phyloP scores from a whole-genome alignment of 1,140 invertebrate species.

The Platyura marginata region DNA sequence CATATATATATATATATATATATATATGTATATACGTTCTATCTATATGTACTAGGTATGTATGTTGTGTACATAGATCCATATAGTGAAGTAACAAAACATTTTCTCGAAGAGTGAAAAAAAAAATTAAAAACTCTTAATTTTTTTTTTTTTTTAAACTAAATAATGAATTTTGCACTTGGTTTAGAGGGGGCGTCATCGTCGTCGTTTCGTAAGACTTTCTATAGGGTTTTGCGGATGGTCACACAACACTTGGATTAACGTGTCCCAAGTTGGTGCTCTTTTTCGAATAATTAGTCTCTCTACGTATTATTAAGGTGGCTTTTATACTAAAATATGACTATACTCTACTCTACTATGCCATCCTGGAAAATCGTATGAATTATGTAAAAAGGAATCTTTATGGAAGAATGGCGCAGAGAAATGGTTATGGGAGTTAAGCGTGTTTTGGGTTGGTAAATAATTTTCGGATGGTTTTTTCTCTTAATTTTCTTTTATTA shows the following conservation, averaged over 20 bases:
- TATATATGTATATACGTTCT: too few relatives aligned
- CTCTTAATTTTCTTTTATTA: neutral
- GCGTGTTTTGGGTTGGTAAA: conserved; percentile 6
- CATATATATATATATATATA: too few relatives aligned
- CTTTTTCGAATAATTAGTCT: neutral
- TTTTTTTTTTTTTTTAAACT: too few relatives aligned
- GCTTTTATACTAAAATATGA: too few relatives aligned
- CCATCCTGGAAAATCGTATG: neutral
- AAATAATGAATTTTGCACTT: too few relatives aligned
- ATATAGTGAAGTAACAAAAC: too few relatives aligned
- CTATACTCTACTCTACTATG: too few relatives aligned
- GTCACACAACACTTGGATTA: neutral
- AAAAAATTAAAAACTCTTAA: too few relatives aligned
- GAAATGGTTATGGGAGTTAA: neutral
- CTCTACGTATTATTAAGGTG: neutral
- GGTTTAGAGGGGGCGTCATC: too few relatives aligned
- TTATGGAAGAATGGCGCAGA: neutral
- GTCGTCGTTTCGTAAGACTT: neutral
- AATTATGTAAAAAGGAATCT: neutral
- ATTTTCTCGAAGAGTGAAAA: too few relatives aligned
- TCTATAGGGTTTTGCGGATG: neutral
- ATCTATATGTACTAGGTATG: too few relatives aligned
- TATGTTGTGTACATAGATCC: too few relatives aligned
- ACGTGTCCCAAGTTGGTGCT: neutral
- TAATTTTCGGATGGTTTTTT: conserved; percentile 1